phyloP scores from a whole-genome alignment of 2,113 vertebrate genomes.

The Vidua chalybeata region DNA sequence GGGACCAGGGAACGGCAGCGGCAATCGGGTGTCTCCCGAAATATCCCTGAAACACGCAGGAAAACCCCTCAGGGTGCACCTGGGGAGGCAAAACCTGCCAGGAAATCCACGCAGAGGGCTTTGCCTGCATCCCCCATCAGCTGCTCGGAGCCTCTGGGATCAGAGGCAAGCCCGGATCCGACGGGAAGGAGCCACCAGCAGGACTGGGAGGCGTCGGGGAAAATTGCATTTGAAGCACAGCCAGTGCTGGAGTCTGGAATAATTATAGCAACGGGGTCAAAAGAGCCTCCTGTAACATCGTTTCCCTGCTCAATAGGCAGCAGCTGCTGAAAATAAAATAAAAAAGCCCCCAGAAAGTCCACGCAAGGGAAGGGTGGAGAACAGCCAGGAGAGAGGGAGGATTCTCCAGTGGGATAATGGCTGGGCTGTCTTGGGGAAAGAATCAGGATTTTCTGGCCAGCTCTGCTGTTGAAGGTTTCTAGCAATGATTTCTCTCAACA shows the following conservation, averaged over 20 bases:
- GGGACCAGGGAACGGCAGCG: accelerated
- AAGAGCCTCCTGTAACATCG: not conserved
- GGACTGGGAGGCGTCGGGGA: not conserved
- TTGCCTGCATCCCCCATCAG: not conserved
- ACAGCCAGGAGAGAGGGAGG: not conserved
- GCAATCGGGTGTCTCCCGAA: not conserved
- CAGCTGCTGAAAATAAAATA: not conserved
- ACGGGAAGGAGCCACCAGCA: not conserved
- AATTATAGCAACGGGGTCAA: not conserved
- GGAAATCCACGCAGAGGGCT: not conserved
- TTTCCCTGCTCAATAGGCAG: not conserved
- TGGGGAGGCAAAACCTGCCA: not conserved
- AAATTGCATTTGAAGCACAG: not conserved
- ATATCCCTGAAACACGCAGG: not conserved
- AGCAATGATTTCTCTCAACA: not conserved
- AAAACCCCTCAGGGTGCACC: not conserved
- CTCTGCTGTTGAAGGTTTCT: not conserved
- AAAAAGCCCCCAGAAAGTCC: not conserved
- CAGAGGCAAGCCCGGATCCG: accelerated
- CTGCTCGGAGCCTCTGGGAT: not conserved
- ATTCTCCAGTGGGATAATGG: not conserved
- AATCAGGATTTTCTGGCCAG: not conserved
- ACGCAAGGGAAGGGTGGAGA: accelerated
- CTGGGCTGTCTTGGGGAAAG: accelerated
- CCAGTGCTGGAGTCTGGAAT: not conserved